Evolutionary conservation across 2,797 vertebrate species (phyloP).

Genomic region (Gastrophryne carolinensis): DNA sequence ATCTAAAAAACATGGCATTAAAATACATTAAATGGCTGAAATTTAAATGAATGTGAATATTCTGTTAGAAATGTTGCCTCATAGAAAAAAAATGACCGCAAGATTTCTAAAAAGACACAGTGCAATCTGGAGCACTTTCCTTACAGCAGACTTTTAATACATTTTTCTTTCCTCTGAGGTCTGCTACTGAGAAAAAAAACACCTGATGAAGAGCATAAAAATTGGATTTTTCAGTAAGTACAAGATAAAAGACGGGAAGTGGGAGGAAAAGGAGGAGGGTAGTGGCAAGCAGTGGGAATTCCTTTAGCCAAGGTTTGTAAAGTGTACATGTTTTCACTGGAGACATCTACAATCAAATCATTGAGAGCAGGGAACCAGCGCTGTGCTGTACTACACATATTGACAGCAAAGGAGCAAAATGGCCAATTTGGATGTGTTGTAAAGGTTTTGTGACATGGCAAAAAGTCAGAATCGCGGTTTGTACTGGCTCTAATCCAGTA

Average conservation of each 20-base stretch:
- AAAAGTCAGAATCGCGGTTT: not conserved
- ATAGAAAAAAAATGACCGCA: not conserved
- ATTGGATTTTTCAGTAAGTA: conserved; percentile 44
- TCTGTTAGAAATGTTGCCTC: not conserved
- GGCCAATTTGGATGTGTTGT: conserved; percentile 7
- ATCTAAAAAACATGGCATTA: not conserved
- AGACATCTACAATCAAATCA: conserved; percentile 45
- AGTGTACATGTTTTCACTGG: conserved; percentile 40
- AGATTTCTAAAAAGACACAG: not conserved
- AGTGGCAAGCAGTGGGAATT: conserved; percentile 45
- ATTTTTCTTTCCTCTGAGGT: conserved; percentile 45
- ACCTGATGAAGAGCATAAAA: conserved; percentile 46
- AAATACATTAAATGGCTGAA: not conserved
- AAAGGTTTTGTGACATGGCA: conserved; percentile 6
- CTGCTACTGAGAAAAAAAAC: conserved; percentile 39
- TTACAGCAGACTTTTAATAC: conserved; percentile 26
- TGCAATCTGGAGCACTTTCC: not conserved
- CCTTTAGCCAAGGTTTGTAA: conserved; percentile 41
- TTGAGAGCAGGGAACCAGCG: conserved; percentile 9
- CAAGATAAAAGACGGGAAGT: conserved; percentile 49
- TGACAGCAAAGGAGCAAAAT: conserved; percentile 19
- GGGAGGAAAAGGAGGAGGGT: conserved; percentile 42
- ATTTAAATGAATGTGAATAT: not conserved
- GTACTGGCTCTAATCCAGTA: not conserved
- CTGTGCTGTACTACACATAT: conserved; percentile 21